A percentile compares a stretch with the other conserved stretches of the same genome.
phyloP scores from a whole-genome alignment of 2,797 vertebrate species.

The Cirrhinus molitorella region DNA sequence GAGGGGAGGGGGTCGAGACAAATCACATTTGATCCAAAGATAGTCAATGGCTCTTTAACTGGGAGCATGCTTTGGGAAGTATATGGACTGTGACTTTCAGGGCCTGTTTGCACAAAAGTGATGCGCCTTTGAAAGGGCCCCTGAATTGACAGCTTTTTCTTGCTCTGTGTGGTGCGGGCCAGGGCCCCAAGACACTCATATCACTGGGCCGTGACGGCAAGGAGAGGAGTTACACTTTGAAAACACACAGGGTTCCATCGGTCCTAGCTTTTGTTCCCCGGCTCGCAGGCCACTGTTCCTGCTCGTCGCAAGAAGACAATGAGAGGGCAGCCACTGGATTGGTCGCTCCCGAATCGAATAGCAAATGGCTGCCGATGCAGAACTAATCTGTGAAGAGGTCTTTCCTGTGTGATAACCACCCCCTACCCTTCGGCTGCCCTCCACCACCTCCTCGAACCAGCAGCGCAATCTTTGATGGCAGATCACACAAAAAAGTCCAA shows the following conservation, averaged over 20 bases:
- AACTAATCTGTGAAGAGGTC: slow-evolving; percentile 87
- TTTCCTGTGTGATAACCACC: slow-evolving; percentile 80
- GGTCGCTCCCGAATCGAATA: slow-evolving; percentile 83
- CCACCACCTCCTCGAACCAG: slow-evolving; percentile 68
- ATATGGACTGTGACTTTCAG: slow-evolving; percentile 81
- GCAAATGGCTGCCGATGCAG: slow-evolving; percentile 82
- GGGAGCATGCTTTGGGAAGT: slow-evolving; percentile 75
- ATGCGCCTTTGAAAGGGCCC: slow-evolving; percentile 76
- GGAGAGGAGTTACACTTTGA: slow-evolving; percentile 73
- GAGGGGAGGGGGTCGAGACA: slow-evolving; percentile 66
- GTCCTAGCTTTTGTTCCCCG: slow-evolving; percentile 80
- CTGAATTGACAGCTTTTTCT: slow-evolving; percentile 83
- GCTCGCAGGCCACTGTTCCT: slow-evolving; percentile 77
- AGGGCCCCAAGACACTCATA: slow-evolving; percentile 79
- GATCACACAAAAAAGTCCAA: slow-evolving; percentile 68
- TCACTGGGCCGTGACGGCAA: slow-evolving; percentile 84
- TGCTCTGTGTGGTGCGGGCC: slow-evolving; percentile 71
- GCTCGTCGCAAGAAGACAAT: slow-evolving; percentile 80
- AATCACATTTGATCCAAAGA: slow-evolving; percentile 78
- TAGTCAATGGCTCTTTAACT: slow-evolving; percentile 77
- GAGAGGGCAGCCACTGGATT: slow-evolving; percentile 77
- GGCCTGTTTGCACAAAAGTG: slow-evolving; percentile 80
- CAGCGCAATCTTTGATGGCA: slow-evolving; percentile 81
- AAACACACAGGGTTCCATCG: slow-evolving; percentile 75
- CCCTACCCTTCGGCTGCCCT: slow-evolving; percentile 65